These are phyloP conservation scores for Ceratina japonica DNA, from an alignment of 1,140 invertebrate species.

Conservation along the genomic window DNA sequence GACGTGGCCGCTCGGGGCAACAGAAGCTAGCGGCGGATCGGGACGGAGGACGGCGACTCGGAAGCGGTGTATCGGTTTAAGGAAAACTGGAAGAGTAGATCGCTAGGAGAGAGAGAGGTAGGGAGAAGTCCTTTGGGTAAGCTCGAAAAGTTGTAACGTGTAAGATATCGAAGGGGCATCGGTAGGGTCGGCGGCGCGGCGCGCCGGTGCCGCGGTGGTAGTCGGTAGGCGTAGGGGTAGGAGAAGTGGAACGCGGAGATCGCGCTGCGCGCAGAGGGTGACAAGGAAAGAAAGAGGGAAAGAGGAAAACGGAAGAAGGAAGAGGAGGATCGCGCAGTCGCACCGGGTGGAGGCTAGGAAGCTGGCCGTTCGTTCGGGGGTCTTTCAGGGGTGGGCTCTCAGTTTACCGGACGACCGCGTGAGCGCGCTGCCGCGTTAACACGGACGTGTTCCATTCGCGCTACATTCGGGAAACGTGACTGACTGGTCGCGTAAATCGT, in stretches of 20 bases:
- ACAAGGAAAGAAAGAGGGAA: constrained; percentile 17
- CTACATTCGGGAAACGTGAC: constrained; percentile 66
- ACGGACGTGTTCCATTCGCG: constrained; percentile 72
- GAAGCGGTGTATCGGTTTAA: background rate
- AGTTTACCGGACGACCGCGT: constrained; percentile 66
- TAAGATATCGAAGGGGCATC: constrained; percentile 39
- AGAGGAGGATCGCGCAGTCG: constrained; percentile 22
- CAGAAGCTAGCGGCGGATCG: background rate
- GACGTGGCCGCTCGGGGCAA: background rate
- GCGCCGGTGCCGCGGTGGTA: too few species aligned
- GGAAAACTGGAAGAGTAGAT: background rate
- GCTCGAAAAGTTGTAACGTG: constrained; percentile 15
- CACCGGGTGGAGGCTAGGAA: constrained; percentile 10
- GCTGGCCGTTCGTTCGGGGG: constrained; percentile 26
- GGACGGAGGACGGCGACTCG: background rate
- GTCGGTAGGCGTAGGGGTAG: too few species aligned
- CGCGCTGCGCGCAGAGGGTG: too few species aligned
- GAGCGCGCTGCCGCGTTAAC: constrained; percentile 74
- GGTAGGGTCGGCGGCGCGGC: background rate
- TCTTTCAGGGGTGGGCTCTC: constrained; percentile 46
- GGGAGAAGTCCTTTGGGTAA: too few species aligned
- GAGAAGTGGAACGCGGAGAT: too few species aligned
- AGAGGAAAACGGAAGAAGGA: constrained; percentile 29
- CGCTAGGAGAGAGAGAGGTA: too few species aligned
- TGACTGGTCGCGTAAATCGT: constrained; percentile 31